A percentile compares a stretch with the other conserved stretches of the same genome.
phyloP scores from a whole-genome alignment of 2,113 vertebrate species.

The Orcinus orca region DNA sequence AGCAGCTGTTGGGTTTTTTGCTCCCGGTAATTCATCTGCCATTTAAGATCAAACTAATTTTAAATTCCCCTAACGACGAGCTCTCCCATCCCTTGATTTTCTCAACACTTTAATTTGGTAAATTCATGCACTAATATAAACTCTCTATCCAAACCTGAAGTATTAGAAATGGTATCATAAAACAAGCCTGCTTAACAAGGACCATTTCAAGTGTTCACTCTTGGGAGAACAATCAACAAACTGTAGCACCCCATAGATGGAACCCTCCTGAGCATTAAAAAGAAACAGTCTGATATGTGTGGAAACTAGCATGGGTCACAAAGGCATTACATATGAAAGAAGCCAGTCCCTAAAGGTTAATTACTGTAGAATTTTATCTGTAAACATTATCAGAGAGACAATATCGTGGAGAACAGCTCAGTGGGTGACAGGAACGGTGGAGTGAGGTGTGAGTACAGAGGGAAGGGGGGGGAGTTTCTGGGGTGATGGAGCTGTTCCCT shows the following conservation, averaged over 20 bases:
- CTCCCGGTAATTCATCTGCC: background rate
- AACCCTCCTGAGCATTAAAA: background rate
- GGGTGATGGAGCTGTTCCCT: background rate
- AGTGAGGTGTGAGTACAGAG: fast-evolving
- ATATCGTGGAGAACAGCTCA: fast-evolving
- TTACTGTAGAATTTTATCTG: background rate
- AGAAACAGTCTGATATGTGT: fast-evolving
- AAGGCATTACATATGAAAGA: background rate
- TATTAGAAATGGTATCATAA: background rate
- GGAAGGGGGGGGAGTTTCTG: background rate
- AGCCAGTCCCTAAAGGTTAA: background rate
- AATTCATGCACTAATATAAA: background rate
- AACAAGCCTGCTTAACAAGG: background rate
- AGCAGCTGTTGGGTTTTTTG: too few species aligned
- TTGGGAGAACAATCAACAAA: background rate
- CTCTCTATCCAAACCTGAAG: background rate
- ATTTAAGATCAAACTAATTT: background rate
- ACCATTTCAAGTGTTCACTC: background rate
- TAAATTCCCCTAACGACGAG: background rate
- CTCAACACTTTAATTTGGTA: background rate
- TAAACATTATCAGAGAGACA: background rate
- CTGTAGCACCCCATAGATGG: fast-evolving
- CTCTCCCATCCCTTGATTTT: background rate
- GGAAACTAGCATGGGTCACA: too few species aligned
- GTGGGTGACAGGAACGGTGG: fast-evolving